These are phyloP conservation scores for Nemotelus nigrinus DNA, from an alignment of 2,888 invertebrate species.

Conservation along the genomic window DNA sequence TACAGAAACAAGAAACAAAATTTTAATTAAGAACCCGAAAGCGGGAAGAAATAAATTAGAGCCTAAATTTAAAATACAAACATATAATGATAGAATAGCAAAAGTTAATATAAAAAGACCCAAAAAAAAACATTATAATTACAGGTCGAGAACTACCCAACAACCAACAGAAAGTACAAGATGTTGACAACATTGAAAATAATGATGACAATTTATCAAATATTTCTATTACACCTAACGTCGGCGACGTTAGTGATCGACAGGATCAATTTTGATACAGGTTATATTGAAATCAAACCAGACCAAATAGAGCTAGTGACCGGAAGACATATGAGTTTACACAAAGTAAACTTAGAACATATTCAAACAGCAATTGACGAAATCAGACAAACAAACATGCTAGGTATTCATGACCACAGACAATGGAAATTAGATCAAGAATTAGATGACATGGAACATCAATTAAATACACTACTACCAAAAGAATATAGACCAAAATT, in stretches of 20 bases:
- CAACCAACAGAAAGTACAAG: background rate
- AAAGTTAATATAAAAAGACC: background rate
- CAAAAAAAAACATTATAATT: background rate
- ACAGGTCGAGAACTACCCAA: background rate
- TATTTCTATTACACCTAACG: background rate
- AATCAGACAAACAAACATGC: no score
- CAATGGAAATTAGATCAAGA: no score
- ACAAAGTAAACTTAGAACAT: no score
- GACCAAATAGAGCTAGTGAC: no score
- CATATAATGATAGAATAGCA: background rate
- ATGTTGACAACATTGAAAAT: background rate
- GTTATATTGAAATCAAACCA: background rate
- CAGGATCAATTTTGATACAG: background rate
- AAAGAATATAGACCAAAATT: no score
- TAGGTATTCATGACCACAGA: no score
- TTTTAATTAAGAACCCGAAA: background rate
- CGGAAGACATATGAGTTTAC: no score
- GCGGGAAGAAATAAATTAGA: background rate
- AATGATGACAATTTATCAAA: background rate
- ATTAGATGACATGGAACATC: no score
- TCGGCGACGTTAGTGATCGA: conserved; percentile 1
- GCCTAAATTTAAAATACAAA: background rate
- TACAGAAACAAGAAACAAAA: background rate
- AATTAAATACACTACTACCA: no score
- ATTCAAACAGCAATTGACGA: no score